Evolutionary conservation across 2,113 vertebrate species (phyloP).

Genomic region (Chamaetylas fuelleborni): DNA sequence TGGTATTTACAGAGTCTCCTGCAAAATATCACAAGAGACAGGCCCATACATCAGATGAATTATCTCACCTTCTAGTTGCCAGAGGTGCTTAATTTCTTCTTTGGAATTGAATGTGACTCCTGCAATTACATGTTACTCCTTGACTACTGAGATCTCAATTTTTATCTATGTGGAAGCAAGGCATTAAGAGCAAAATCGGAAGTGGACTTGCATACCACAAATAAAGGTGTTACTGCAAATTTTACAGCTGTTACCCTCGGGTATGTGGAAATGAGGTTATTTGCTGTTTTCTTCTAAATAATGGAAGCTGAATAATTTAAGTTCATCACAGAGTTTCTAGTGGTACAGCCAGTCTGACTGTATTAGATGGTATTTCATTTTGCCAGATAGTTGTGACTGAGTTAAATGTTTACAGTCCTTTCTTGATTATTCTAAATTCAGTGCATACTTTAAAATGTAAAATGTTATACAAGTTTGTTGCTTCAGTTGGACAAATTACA

Average conservation of each 20-base stretch:
- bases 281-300: background rate
- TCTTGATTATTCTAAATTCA: background rate
- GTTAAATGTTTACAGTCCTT: background rate
- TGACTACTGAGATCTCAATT: rapidly evolving
- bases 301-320: background rate
- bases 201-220: background rate
- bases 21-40: slow-evolving; percentile 16
- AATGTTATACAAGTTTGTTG: background rate
- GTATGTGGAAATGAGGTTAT: background rate
- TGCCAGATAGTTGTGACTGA: background rate
- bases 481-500: background rate
- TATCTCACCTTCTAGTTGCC: background rate
- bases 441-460: background rate
- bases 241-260: background rate
- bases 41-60: background rate
- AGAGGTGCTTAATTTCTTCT: background rate
- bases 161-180: background rate
- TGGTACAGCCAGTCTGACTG: background rate
- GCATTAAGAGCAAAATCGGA: background rate
- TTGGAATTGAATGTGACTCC: background rate
- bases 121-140: background rate
- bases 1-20: background rate
- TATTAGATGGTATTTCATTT: background rate
- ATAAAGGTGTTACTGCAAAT: background rate
- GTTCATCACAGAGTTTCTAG: background rate